Evolutionary conservation across 92 coral and sea anemone species (phyloP).

Genomic region (Muricea muricata): DNA sequence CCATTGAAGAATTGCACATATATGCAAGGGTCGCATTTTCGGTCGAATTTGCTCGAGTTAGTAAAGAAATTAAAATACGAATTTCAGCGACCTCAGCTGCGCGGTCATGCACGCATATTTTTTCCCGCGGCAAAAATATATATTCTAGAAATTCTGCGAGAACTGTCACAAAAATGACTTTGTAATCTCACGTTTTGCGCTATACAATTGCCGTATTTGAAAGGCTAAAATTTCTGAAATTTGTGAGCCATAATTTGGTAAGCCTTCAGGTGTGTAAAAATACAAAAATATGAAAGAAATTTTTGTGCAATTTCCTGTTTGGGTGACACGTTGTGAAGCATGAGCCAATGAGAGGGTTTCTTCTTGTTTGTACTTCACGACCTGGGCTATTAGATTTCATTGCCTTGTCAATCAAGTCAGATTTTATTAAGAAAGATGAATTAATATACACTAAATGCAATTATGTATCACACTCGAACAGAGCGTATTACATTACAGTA

Average conservation of each 20-base stretch:
- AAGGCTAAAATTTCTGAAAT: neutral
- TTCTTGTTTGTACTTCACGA: neutral
- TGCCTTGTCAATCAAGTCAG: neutral
- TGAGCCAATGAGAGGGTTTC: neutral
- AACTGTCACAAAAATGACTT: no score
- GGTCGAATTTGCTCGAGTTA: no score
- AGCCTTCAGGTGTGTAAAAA: neutral
- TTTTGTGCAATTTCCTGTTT: slow-evolving; percentile 20
- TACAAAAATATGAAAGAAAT: neutral
- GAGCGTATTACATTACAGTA: neutral
- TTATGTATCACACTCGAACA: neutral
- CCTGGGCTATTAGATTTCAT: neutral
- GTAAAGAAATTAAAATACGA: no score
- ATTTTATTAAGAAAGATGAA: neutral
- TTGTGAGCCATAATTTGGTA: neutral
- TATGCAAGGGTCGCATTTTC: no score
- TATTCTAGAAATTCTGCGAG: no score
- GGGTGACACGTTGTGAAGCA: neutral
- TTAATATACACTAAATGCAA: neutral
- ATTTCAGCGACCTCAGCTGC: no score
- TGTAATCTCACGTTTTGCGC: neutral
- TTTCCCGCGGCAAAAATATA: no score
- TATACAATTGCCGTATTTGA: neutral
- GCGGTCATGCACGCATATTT: no score
- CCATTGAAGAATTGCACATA: no score